A percentile compares a stretch with the other conserved stretches of the same genome.
Conservation (phyloP, 1,140 invertebrate genomes). For the Melitaea cinxia region DNA sequence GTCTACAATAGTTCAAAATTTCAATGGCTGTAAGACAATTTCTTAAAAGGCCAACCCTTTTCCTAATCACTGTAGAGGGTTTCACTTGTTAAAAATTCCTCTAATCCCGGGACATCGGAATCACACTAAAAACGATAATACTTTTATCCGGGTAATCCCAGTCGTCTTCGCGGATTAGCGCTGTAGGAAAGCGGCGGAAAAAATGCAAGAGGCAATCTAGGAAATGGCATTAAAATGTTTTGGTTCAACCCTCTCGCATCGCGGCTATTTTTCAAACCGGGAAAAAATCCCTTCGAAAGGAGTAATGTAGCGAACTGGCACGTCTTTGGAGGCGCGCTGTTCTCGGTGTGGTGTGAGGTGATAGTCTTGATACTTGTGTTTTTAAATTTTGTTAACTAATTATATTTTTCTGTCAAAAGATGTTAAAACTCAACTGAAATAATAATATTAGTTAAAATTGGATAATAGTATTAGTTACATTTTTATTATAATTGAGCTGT, state of each 20-base stretch:
- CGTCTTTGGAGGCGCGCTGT: slow-evolving; percentile 73
- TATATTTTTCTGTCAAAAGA: too few relatives aligned
- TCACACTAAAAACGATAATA: slow-evolving; percentile 77
- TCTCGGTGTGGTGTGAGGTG: slow-evolving; percentile 37
- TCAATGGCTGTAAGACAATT: slow-evolving; percentile 72
- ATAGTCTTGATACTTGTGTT: slow-evolving; percentile 57
- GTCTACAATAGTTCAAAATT: slow-evolving; percentile 33
- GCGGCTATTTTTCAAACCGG: slow-evolving; percentile 76
- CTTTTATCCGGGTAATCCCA: slow-evolving; percentile 76
- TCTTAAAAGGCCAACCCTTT: slow-evolving; percentile 70
- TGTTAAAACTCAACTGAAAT: too few relatives aligned
- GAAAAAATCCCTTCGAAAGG: slow-evolving; percentile 73
- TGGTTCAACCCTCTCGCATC: slow-evolving; percentile 73
- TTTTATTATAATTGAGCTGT: too few relatives aligned
- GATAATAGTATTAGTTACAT: too few relatives aligned
- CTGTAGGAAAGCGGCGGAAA: slow-evolving; percentile 64
- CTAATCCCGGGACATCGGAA: slow-evolving; percentile 72
- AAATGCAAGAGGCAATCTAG: slow-evolving; percentile 81
- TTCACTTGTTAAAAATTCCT: slow-evolving; percentile 70
- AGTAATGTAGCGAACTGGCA: slow-evolving; percentile 76
- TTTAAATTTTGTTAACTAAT: neutral
- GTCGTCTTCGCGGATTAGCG: slow-evolving; percentile 79
- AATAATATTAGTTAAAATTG: too few relatives aligned
- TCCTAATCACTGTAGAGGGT: slow-evolving; percentile 59
- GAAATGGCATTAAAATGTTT: slow-evolving; percentile 82